Percentiles rank a stretch among this genome's conserved stretches.
Evolutionary conservation across 2,888 invertebrate genomes (phyloP).

Genomic region (Cerastis leucographa): DNA sequence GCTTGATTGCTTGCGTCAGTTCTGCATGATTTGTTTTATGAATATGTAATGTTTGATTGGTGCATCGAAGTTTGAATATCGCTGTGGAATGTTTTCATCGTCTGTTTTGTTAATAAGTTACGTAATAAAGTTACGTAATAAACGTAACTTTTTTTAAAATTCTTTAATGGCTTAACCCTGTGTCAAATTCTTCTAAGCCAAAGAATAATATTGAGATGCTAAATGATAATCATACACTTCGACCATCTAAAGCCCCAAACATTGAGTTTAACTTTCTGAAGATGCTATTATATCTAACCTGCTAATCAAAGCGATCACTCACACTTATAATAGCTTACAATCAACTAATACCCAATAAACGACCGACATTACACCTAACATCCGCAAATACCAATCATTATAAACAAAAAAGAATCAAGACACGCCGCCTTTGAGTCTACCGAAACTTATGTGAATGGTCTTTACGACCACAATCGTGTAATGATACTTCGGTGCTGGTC

Average conservation of each 20-base stretch:
- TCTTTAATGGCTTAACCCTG: not conserved
- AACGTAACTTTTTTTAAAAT: not conserved
- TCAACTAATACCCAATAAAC: slow-evolving; percentile 30
- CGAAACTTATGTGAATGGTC: slow-evolving; percentile 25
- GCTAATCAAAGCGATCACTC: slow-evolving; percentile 24
- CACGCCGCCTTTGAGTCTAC: slow-evolving; percentile 50
- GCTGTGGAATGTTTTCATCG: slow-evolving; percentile 17
- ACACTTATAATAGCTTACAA: slow-evolving; percentile 25
- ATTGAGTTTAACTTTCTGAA: not conserved
- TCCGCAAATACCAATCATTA: slow-evolving; percentile 36
- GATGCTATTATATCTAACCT: slow-evolving; percentile 2
- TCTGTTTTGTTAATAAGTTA: not conserved
- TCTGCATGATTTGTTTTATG: slow-evolving; percentile 53
- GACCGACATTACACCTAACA: slow-evolving; percentile 12
- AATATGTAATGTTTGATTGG: slow-evolving; percentile 42
- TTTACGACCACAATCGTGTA: slow-evolving; percentile 36
- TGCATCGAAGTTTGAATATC: slow-evolving; percentile 23
- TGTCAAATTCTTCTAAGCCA: not conserved
- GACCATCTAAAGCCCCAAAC: not conserved
- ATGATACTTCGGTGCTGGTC: slow-evolving; percentile 28
- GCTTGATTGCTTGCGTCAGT: slow-evolving; percentile 54
- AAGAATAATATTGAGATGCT: not conserved
- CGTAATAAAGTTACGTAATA: not conserved
- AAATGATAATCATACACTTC: not conserved
- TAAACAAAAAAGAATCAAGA: slow-evolving; percentile 1